Percentiles rank a stretch among this genome's conserved stretches.
phyloP scores from a whole-genome alignment of 2,797 vertebrate species.

The Hydrolagus colliei region DNA sequence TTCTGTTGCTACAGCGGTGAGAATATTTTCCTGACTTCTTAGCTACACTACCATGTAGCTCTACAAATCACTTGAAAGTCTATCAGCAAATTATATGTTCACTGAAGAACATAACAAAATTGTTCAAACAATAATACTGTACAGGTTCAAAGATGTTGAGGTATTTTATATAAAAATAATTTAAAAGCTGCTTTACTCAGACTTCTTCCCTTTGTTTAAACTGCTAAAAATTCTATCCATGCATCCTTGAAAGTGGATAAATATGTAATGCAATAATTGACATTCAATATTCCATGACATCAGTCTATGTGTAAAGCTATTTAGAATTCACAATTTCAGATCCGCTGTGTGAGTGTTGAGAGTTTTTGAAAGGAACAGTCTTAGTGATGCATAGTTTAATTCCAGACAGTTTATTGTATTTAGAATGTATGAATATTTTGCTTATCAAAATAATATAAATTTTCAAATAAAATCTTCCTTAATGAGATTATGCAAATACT shows the following conservation, averaged over 20 bases:
- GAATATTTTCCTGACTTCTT: background rate
- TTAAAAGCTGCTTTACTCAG: constrained; percentile 3
- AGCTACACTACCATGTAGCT: background rate
- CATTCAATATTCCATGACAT: background rate
- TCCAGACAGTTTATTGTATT: constrained; percentile 1
- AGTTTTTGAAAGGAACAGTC: no score
- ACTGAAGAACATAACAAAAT: background rate
- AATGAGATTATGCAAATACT: background rate
- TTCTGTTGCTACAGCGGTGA: background rate
- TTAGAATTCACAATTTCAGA: background rate
- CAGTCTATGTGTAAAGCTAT: background rate
- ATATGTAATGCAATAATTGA: background rate
- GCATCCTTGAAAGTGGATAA: constrained; percentile 24
- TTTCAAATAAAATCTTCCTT: background rate
- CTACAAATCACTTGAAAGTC: background rate
- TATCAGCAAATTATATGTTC: background rate
- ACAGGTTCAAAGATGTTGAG: background rate
- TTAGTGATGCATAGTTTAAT: background rate
- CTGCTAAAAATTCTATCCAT: constrained; percentile 21
- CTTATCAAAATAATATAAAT: background rate
- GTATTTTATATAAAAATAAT: constrained; percentile 17
- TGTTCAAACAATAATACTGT: background rate
- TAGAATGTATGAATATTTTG: background rate
- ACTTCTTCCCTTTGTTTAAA: constrained; percentile 14
- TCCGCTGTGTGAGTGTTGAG: background rate